Evolutionary conservation across 2,797 vertebrate species (phyloP).

Genomic region (Tarsius wallacei): DNA sequence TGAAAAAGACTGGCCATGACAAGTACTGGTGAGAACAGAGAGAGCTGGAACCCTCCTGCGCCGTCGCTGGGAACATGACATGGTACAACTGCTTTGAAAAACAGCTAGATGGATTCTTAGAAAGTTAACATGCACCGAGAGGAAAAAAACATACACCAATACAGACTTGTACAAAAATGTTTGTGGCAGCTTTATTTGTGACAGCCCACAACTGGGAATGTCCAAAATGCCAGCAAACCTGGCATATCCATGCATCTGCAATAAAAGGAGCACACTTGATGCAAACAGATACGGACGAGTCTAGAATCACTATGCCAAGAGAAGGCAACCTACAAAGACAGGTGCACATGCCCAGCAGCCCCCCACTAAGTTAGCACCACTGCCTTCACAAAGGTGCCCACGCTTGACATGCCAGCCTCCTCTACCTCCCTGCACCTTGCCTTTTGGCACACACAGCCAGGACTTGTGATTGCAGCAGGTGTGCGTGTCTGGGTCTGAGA

Average conservation of each 20-base stretch:
- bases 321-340: background rate
- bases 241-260: fast-evolving
- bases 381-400: background rate
- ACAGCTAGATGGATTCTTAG: background rate
- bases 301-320: background rate
- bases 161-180: fast-evolving
- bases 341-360: background rate
- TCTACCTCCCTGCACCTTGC: background rate
- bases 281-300: fast-evolving
- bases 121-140: background rate
- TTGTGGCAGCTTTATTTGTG: background rate
- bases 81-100: background rate
- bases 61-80: fast-evolving
- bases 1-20: background rate
- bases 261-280: no score
- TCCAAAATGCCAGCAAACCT: fast-evolving
- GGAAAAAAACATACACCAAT: background rate
- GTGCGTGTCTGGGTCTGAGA: background rate
- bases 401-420: background rate
- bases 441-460: background rate
- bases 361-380: no score
- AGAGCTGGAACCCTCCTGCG: fast-evolving
- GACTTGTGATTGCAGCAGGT: background rate
- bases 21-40: fast-evolving
- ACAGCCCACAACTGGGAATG: background rate